Conservation (phyloP, 2,797 vertebrate genomes). For the Mus minutoides region DNA sequence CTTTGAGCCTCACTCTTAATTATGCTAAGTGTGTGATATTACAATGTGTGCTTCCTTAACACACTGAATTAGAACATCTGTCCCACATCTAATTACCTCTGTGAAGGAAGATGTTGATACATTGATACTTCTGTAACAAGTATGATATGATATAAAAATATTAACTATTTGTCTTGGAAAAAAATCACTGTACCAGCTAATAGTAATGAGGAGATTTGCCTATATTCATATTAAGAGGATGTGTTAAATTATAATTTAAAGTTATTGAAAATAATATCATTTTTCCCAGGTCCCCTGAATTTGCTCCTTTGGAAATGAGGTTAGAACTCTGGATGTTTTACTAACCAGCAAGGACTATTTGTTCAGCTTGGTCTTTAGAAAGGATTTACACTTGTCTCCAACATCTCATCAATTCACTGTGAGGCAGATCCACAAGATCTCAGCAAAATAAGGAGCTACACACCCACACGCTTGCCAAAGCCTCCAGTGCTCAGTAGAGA, state of each 20-base stretch:
- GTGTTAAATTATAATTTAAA: slow-evolving; percentile 17
- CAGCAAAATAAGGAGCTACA: slow-evolving; percentile 11
- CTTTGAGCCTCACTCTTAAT: neutral
- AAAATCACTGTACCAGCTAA: neutral
- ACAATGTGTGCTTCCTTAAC: neutral
- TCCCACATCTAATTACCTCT: neutral
- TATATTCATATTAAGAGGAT: neutral
- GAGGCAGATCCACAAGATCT: neutral
- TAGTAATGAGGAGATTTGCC: neutral
- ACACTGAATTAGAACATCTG: slow-evolving; percentile 11
- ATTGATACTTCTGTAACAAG: neutral
- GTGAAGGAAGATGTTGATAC: neutral
- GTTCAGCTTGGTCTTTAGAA: neutral
- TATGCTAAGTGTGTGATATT: neutral
- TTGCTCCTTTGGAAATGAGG: neutral
- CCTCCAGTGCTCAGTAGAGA: neutral
- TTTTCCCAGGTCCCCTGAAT: neutral
- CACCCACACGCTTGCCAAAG: neutral
- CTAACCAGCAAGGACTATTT: neutral
- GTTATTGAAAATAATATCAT: neutral
- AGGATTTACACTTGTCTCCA: neutral
- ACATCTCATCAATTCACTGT: slow-evolving; percentile 28
- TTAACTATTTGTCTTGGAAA: neutral
- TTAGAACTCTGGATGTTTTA: neutral
- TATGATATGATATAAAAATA: neutral